Evolutionary conservation across 1,140 invertebrate species (phyloP), one percentile per base, ranked within the genome.

Genomic region (Trichogramma pretiosum): DNA sequence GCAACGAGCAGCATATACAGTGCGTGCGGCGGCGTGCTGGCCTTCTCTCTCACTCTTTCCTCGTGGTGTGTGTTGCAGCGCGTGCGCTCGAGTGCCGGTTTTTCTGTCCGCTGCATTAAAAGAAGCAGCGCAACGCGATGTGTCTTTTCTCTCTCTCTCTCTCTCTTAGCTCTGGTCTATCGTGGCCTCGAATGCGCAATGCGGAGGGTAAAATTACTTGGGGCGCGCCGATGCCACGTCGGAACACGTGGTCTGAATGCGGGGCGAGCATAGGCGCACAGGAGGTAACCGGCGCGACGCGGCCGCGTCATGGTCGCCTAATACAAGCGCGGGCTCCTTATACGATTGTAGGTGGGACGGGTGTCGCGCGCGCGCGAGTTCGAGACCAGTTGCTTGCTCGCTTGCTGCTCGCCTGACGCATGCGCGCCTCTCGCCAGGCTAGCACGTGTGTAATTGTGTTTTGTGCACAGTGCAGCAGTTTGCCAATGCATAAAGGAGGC

Each of bases 261-360:
- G 46, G 61, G 46, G 62, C 13, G 23, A 59, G 48, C 57, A 65
- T 57, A 49, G 9, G 7, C 42, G 4, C 4, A 1, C 23, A 18
- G 48, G 53, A 63, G 56, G 18, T 53, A n/a, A 34, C 17, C 39
- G 13, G 14, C 23, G 28, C 7, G 2, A 2, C 24, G 21, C 22
- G 43, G 49, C 21, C 40, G 30, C 0, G 18, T 37, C 35, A 51
- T 70, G 51, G 22, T 62, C 44, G 30, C 61, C 68, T 61, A 55
- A 42, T 72, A 68, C 52, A 66, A 68, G 62, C 68, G 69, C 69
- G 69, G 68, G 68, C 66, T 70, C 63, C 64, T 65, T 72, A 68
- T 67, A 64, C 65, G 65, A 62, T 68, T 68, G 65, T 68, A 64
- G 65, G 62, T 60, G 59, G 62, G 60, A 32, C 35, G 57, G 49